Percentiles rank a stretch among this genome's conserved stretches.
Conservation (phyloP, 23 tunicate species). For the Halocynthia aurantium region DNA sequence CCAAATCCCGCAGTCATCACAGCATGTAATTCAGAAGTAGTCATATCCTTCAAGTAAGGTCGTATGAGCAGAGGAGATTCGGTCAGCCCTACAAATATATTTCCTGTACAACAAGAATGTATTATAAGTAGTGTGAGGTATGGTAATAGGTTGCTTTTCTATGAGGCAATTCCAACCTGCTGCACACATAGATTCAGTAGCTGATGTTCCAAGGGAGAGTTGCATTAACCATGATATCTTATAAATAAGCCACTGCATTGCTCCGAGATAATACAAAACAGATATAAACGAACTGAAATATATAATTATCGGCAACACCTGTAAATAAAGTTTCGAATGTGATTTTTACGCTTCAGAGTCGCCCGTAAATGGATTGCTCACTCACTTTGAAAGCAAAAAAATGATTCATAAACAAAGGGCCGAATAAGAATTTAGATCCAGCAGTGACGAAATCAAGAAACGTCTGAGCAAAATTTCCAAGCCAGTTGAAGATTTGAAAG, state of each 20-base stretch:
- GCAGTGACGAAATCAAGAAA: conserved; percentile 22
- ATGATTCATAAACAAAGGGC: conserved; percentile 5
- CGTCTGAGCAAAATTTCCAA: conserved; percentile 9
- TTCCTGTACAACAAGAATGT: conserved; percentile 17
- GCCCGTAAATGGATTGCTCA: neutral
- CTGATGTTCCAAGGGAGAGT: conserved; percentile 22
- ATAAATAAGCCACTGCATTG: conserved; percentile 29
- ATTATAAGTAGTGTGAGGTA: neutral
- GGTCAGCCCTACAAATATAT: conserved; percentile 29
- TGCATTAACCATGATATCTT: conserved; percentile 26
- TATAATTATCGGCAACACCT: conserved; percentile 33
- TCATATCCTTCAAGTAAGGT: conserved; percentile 27
- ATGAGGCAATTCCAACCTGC: conserved; percentile 8
- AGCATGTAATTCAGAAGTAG: conserved; percentile 28
- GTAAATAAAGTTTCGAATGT: neutral
- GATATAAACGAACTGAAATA: conserved; percentile 28
- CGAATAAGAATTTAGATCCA: conserved; percentile 25
- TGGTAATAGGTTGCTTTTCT: neutral
- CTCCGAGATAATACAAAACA: conserved; percentile 30
- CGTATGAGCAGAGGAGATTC: conserved; percentile 39
- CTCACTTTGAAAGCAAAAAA: conserved; percentile 20
- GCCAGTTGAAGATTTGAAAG: conserved; percentile 12
- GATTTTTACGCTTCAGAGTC: no score
- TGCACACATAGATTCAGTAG: conserved; percentile 32
- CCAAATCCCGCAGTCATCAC: conserved; percentile 47